A percentile compares a stretch with the other conserved stretches of the same genome.
phyloP scores from a whole-genome alignment of 2,113 vertebrate species.

The Phrynosoma blainvillii region DNA sequence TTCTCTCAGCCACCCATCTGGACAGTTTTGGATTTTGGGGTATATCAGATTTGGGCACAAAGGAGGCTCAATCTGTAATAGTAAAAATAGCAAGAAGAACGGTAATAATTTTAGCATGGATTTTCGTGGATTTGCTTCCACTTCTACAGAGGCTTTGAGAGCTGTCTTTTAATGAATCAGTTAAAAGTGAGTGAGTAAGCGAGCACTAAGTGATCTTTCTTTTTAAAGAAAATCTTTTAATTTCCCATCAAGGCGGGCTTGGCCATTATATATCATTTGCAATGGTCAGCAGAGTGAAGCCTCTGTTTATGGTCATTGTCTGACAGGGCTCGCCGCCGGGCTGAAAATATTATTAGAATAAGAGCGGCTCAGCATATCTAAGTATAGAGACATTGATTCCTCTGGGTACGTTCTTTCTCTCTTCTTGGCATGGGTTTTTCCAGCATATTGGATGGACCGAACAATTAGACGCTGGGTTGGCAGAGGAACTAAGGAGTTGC shows the following conservation, averaged over 20 bases:
- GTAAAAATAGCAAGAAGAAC: no score
- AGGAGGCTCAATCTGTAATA: no score
- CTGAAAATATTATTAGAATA: conserved; percentile 18
- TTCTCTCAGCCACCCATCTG: no score
- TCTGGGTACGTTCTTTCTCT: no score
- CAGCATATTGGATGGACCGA: not conserved
- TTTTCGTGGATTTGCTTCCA: no score
- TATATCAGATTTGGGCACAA: no score
- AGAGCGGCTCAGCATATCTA: conserved; percentile 9
- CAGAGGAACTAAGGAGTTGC: no score
- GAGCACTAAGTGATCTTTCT: not conserved
- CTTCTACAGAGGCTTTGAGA: no score
- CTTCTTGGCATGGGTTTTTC: not conserved
- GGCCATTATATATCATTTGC: not conserved
- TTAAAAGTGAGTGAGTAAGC: not conserved
- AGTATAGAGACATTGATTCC: conserved; percentile 16
- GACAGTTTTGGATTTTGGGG: no score
- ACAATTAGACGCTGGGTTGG: not conserved
- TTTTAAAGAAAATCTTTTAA: not conserved
- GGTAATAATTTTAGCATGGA: no score
- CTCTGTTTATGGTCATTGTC: not conserved
- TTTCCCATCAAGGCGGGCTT: not conserved
- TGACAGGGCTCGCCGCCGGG: not conserved
- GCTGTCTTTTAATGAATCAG: not conserved
- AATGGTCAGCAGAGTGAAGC: not conserved